Evolutionary conservation across 2,113 vertebrate genomes (phyloP), one percentile per base, ranked within the genome.

Genomic region (Anas platyrhynchos): DNA sequence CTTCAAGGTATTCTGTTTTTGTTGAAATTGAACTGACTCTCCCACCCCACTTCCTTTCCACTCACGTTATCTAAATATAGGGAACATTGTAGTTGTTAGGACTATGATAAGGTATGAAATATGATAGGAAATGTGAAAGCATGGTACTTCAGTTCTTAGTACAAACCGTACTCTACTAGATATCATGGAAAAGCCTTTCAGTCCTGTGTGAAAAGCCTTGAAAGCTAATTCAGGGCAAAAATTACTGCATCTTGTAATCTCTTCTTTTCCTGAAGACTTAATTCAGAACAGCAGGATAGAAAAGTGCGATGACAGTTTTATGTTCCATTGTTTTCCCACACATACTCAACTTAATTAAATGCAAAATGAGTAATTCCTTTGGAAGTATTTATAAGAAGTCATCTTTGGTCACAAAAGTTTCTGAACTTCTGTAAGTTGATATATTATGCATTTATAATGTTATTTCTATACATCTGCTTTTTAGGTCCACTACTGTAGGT

Each of bases 161-260:
- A 93, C 88, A 75, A 55, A n/a, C 8, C 58, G 90, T 97, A 34
- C 85, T 74, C 43, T 63, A 14, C 55, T 82, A 29, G 20, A 27
- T 88, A 7, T 72, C 46, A 78, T 83, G 73, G 88, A 81, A 69
- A 68, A 67, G 52, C 31, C 38, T 89, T 93, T 94, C 32, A 81
- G 44, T 38, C 22, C 23, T 13, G 4, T 50, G 26, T 89, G 91
- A 86, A 93, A 92, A 91, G 11, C 84, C 56, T 89, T 89, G 58
- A 81, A 82, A 92, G 84, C 31, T 87, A 86, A 90, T 85, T 94
- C 90, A 88, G 43, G n/a, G 32, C 50, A 78, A 75, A 83, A 80
- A 86, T 68, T 66, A 82, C 54, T 26, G 7, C 88, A 22, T 83
- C 72, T 96, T 72, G 38, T 85, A 41, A 91, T 82, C 18, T 69